Evolutionary conservation across 2,888 invertebrate species (phyloP), one percentile per base, ranked within the genome.

Genomic region (Crematogaster levior): DNA sequence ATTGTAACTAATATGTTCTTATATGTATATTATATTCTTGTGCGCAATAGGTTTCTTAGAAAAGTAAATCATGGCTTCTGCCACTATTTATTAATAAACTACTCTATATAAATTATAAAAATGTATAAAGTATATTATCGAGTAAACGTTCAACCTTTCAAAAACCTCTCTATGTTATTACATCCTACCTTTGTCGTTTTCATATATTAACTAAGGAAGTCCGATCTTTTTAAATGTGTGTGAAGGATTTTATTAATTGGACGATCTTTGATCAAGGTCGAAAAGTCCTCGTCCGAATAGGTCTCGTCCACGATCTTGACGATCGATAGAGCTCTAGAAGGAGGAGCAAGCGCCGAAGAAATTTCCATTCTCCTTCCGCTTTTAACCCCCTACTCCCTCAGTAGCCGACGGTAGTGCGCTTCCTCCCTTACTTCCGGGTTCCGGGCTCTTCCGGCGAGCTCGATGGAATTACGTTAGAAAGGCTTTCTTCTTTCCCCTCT

Each of bases 351-450:
- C 83, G 81, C 56, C 74, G 83, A 83, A 90, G 87, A 88, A 90
- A 89, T 89, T 85, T 87, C 89, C 85, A 89, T 83, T 82, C 82
- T 6, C 84, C 85, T 82, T 75, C 82, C 84, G 82, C 70, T 83
- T 83, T 79, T 79, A 51, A 65, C 40, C 79, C 84, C 83, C 18
- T 27, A 21, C n/a, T 30, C 53, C 30, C 43, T 34, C 34, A 21
- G 43, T 65, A 75, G 56, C 37, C 56, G 15, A 81, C 48, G 79
- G 83, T 84, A 85, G 83, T 81, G 92, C 63, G 43, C 90, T 92
- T 93, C 92, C 93, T 92, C 91, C 92, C 90, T 91, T 84, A 86
- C 92, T 91, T 91, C 91, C 91, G 91, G 92, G 90, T 93, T 93
- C 92, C 91, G 90, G 91, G 89, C 89, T 92, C 91, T 92, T 92